Evolutionary conservation across 2,113 vertebrate species (phyloP).

Genomic region (Lichenostomus cassidix): DNA sequence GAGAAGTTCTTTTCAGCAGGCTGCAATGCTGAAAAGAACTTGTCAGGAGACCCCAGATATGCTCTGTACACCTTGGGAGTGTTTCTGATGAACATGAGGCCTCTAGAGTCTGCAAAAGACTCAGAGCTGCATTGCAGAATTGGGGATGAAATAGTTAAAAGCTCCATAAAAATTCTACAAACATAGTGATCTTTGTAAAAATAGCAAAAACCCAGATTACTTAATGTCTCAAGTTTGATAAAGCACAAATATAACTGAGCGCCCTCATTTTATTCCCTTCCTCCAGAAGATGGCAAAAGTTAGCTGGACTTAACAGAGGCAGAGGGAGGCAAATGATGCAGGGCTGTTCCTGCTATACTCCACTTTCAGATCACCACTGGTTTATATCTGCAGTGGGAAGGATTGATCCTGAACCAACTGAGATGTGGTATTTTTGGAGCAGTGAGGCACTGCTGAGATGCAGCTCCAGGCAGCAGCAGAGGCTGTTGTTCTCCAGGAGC

Average conservation of each 20-base stretch:
- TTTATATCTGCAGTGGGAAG: background rate
- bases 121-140: background rate
- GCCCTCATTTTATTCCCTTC: conserved; percentile 17
- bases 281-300: conserved; percentile 63
- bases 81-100: background rate
- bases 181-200: background rate
- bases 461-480: background rate
- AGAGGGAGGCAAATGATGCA: background rate
- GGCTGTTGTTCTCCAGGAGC: background rate
- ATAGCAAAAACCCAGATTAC: background rate
- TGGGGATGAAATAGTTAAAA: background rate
- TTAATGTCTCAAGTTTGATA: background rate
- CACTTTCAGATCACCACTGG: background rate
- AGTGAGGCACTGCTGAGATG: background rate
- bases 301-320: background rate
- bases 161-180: background rate
- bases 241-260: background rate
- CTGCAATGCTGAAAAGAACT: background rate
- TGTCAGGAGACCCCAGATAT: background rate
- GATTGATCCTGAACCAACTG: background rate
- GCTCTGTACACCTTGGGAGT: background rate
- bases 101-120: background rate
- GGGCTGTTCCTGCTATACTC: background rate
- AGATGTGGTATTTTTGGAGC: background rate
- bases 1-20: background rate